Percentiles rank a stretch among this genome's conserved stretches.
phyloP scores from a whole-genome alignment of 2,888 invertebrate genomes.

The Lasioglossum malachurum region DNA sequence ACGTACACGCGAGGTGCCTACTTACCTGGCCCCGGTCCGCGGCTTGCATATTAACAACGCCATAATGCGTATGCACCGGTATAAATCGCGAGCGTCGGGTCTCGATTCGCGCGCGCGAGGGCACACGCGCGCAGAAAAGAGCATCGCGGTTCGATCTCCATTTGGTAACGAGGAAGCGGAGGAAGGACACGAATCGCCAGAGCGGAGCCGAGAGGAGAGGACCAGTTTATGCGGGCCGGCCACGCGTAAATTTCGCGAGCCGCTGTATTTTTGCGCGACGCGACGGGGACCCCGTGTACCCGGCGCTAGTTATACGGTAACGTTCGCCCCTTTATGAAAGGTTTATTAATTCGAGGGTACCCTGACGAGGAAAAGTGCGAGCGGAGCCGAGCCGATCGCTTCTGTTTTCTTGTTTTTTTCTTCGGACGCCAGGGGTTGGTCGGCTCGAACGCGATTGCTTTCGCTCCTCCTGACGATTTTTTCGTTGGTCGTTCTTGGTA shows the following conservation, averaged over 20 bases:
- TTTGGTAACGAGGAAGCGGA: constrained; percentile 50
- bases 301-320: constrained; percentile 51
- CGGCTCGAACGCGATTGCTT: neutral
- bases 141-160: constrained; percentile 45
- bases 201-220: neutral
- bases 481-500: neutral
- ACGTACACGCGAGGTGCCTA: neutral
- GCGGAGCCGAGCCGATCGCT: neutral
- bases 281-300: constrained; percentile 47
- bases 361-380: constrained; percentile 10
- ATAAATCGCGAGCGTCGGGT: constrained; percentile 53
- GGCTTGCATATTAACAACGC: constrained; percentile 67
- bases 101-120: constrained; percentile 3
- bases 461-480: neutral
- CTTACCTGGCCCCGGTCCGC: constrained; percentile 5
- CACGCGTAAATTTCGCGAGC: constrained; percentile 42
- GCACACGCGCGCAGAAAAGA: constrained; percentile 29
- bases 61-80: constrained; percentile 58
- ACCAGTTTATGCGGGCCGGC: constrained; percentile 39
- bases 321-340: constrained; percentile 57
- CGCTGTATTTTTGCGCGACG: constrained; percentile 44
- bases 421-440: neutral
- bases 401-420: neutral
- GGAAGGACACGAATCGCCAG: neutral
- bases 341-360: constrained; percentile 52